Conservation (phyloP, 2,888 invertebrate genomes). For the Adineta ricciae region DNA sequence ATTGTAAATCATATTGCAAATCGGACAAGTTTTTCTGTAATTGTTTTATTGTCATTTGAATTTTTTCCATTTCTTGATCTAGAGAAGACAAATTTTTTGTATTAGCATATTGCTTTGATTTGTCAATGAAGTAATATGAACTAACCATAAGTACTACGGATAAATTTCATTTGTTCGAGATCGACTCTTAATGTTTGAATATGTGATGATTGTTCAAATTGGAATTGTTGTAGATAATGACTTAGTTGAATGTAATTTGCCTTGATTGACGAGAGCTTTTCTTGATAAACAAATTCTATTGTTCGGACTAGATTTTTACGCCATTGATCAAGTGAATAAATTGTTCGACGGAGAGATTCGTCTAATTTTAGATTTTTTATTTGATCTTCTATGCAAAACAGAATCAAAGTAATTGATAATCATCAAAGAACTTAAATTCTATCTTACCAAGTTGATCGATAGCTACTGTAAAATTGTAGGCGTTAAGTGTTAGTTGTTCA, state of each 20-base stretch:
- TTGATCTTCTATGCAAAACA: neutral
- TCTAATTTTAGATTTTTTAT: neutral
- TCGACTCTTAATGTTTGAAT: neutral
- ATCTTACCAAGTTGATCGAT: slow-evolving; percentile 3
- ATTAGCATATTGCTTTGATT: neutral
- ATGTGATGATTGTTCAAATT: slow-evolving; percentile 20
- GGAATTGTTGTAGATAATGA: slow-evolving; percentile 13
- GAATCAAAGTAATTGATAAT: neutral
- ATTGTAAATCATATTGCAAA: neutral
- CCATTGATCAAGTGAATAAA: slow-evolving; percentile 11
- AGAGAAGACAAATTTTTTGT: neutral
- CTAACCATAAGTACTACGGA: neutral
- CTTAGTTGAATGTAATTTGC: neutral
- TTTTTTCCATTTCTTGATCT: slow-evolving; percentile 10
- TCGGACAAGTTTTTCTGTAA: neutral
- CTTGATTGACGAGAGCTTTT: neutral
- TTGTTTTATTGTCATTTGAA: neutral
- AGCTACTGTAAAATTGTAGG: slow-evolving; percentile 4
- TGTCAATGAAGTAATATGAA: neutral
- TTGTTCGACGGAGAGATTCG: slow-evolving; percentile 6
- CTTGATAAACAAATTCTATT: neutral
- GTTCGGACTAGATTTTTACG: neutral
- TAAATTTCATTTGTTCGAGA: slow-evolving; percentile 22
- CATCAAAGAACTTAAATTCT: neutral
- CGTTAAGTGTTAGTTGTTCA: slow-evolving; percentile 2